A percentile compares a stretch with the other conserved stretches of the same genome.
Conservation (phyloP, 1,140 invertebrate species). For the Caenorhabditis latens region DNA sequence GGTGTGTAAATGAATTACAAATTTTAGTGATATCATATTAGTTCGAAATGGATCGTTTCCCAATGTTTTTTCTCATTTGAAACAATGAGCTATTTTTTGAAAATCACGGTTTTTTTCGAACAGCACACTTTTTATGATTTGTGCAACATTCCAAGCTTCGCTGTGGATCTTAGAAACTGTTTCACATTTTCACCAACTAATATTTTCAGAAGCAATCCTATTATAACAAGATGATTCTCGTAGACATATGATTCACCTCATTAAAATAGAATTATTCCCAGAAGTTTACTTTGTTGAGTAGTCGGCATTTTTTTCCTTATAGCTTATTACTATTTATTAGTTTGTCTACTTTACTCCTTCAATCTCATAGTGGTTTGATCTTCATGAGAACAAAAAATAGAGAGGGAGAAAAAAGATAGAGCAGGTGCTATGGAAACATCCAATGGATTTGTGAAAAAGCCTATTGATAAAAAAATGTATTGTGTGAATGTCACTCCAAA, state of each 20-base stretch:
- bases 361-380: slow-evolving; percentile 26
- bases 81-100: too few species aligned
- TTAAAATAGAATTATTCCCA: not conserved
- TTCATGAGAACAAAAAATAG: not conserved
- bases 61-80: too few species aligned
- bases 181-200: not conserved
- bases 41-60: too few species aligned
- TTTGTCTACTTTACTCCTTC: not conserved
- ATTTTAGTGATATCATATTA: too few species aligned
- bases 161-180: not conserved
- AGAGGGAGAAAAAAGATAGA: not conserved
- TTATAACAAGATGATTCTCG: too few species aligned
- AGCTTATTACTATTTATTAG: too few species aligned
- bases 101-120: too few species aligned
- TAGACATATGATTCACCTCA: not conserved
- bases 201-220: too few species aligned
- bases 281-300: too few species aligned
- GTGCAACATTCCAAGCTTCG: not conserved
- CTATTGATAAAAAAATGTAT: not conserved
- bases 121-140: not conserved
- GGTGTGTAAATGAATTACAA: too few species aligned
- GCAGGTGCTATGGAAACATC: slow-evolving; percentile 52
- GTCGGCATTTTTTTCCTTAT: too few species aligned
- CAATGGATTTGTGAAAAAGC: not conserved
- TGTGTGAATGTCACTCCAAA: too few species aligned